Evolutionary conservation across 2,797 vertebrate species (phyloP).

Genomic region (Chrysolophus pictus): DNA sequence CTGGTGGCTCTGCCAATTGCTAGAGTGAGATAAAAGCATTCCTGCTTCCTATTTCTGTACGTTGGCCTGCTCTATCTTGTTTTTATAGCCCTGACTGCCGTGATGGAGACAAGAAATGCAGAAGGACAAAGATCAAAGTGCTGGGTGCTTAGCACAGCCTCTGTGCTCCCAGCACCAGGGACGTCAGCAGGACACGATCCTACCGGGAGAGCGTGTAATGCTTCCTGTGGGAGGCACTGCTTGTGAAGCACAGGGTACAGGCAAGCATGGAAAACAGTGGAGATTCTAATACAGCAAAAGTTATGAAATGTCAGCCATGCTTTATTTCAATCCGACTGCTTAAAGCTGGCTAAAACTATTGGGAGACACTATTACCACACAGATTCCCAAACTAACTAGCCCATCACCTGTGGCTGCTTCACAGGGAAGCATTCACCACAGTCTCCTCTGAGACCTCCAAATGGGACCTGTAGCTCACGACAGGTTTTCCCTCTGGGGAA

Average conservation of each 20-base stretch:
- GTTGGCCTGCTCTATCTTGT: neutral
- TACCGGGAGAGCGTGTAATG: fast-evolving
- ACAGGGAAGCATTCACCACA: neutral
- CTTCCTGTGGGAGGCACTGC: neutral
- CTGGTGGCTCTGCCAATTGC: neutral
- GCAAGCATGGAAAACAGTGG: neutral
- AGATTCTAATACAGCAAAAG: neutral
- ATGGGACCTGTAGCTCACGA: neutral
- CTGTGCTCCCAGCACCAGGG: neutral
- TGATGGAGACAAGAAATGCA: neutral
- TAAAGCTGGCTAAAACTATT: neutral
- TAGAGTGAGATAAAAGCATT: neutral
- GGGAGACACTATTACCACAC: neutral
- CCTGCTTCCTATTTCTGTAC: neutral
- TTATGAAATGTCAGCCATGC: neutral
- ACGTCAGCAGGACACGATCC: neutral
- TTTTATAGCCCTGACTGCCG: neutral
- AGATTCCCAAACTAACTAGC: neutral
- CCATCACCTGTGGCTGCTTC: neutral
- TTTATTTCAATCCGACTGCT: neutral
- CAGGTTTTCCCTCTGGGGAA: neutral
- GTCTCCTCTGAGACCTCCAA: neutral
- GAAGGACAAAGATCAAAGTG: neutral
- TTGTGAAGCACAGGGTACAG: neutral
- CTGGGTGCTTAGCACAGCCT: neutral